Base-by-base conservation (phyloP, 2,797 vertebrate species). In the Ctenopoma kingsleyae region DNA sequence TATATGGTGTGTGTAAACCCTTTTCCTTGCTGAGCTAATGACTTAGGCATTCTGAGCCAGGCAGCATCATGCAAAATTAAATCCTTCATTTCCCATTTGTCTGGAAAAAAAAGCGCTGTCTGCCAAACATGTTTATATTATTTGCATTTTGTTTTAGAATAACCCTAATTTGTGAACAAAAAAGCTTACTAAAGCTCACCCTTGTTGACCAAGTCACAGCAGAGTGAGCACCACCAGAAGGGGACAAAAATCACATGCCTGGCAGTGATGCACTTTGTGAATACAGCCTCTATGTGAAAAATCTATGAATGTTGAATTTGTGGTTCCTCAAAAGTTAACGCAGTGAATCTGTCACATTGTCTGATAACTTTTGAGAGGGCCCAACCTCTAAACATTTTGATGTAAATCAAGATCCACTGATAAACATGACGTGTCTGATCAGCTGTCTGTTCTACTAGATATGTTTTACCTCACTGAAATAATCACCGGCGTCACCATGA, bases 1-100 rank as follows among this genome's bases (percentile, higher is more conserved):
- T 81, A 46, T 74, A 83, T 84, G 84, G 75, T 91, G 59, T 77
- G 56, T 68, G 69, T 92, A 92, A 93, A 90, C 77, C 79, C 25
- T 84, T 92, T 89, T 90, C 75, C 81, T 84, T 81, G 71, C 81
- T 40, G 36, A 49, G 64, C 81, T 91, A 92, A 93, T 90, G 84
- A 91, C 62, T 71, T 67, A 84, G 78, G 51, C 52, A 50, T 78
- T 73, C 50, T 55, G 76, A 89, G 83, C 80, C 87, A 81, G 76
- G 71, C 75, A 48, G 70, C 83, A 86, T 88, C 78, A 78, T 74
- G 73, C 69, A 86, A 86, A 91, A 87, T 84, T 11, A 78, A 92
- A 90, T 82, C 65, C 71, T 71, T 61, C 59, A 74, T 81, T 78
- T 78, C 25, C 30, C 6, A 40, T 56, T 57, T 60, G 63, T 50